Base-by-base conservation (phyloP, 1,140 invertebrate species). In the Coptotermes formosanus region DNA sequence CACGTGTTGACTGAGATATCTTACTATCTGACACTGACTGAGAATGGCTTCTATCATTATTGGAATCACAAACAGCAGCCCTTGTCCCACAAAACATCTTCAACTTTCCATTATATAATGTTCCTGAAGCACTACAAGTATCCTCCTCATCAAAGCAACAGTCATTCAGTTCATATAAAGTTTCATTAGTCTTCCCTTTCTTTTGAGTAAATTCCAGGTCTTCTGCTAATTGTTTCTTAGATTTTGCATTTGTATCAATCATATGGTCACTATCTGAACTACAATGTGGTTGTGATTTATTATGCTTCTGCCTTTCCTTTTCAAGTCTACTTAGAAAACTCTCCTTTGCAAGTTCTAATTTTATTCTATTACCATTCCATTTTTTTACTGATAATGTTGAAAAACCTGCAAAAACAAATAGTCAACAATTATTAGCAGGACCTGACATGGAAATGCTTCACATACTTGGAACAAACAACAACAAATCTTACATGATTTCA, bases 291-390 rank as follows among this genome's bases (percentile, higher is more conserved):
- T 55, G 3, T 55, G 52, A 55, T 55, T 55, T 55, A 21, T 55
- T 55, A 55, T 55, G n/a, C 9, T 19, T 32, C 7, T 83, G n/a
- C 19, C 82, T 44, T 83, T 83, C 38, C 48, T 52, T 83, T 25
- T 83, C 21, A 83, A 83, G 82, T 21, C 82, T 44, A 43, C 82
- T 83, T 3, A 83, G 48, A 83, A 83, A 83, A 83, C 82, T 83
- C 48, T 83, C 82, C 32, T 83, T 83, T 25, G 82, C 82, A 83
- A 83, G 82, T 30, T 83, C n/a, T 30, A 83, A 32, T 43, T 83
- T 83, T 45, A 83, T 83, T 9, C 8, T 43, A 43, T 83, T 44
- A n/a, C 38, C 82, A 43, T 83, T 83, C 82, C 32, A 83, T 9
- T 83, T 52, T 21, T 83, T 2, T 9, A 11, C 43, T 12, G 32